Base-by-base conservation (phyloP, 2,797 vertebrate genomes). In the Nothura maculosa region DNA sequence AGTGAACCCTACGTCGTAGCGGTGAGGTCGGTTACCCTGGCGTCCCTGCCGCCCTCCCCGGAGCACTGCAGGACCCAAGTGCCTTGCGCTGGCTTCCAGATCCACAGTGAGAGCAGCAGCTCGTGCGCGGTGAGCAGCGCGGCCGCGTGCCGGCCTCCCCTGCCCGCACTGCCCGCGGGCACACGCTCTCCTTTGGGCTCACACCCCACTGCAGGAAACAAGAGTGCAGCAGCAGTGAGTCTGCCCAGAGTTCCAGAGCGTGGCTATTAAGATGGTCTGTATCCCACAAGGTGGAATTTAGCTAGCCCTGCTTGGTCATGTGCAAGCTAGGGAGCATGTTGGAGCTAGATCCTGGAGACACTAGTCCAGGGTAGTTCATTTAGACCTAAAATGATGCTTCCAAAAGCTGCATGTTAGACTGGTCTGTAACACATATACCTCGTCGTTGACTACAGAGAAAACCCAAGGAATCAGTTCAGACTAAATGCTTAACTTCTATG, bases 1-100 rank as follows among this genome's bases (percentile, higher is more conserved):
- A 98, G 98, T 48, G 95, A 97, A 67, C 95, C 97, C 68, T 98
- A 97, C 47, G 15, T 60, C 2, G 94, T 98, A 69, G 98, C 98
- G 4, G 87, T 93, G 28, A 97, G 91, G 75, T 98, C 98, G 0
- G 97, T 98, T 58, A 90, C 93, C 13, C 87, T 98, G 66, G 66
- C 74, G 0, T 93, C 93, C 1, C 4, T 94, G 66, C 98, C 97
- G 5, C 97, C 97, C 2, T 91, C 82, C 74, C 83, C 95, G 1
- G 81, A 91, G 42, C 96, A 97, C 47, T 89, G 87, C 83, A 97
- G 97, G 84, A 96, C 96, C 79, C 96, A 98, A 85, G 95, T 98
- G 66, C 68, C 63, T 19, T 98, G 97, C 86, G 97, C 98, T 0
- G 97, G 98, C 2, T 98, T 98, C 87, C 96, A 98, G 80, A 97